Percentiles rank a stretch among this genome's conserved stretches.
Conservation (phyloP, 1,140 invertebrate genomes). For the Ruditapes philippinarum region DNA sequence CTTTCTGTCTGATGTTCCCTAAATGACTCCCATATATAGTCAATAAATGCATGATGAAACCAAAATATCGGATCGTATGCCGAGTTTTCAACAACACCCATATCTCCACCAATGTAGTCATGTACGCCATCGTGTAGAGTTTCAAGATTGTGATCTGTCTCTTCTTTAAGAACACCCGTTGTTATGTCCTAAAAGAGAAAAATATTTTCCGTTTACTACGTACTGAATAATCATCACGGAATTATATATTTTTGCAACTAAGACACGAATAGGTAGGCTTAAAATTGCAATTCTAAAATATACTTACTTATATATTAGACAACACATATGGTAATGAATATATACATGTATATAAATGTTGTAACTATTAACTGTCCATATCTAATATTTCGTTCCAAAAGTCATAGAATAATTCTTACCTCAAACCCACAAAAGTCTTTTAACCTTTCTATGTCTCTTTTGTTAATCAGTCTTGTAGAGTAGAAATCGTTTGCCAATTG, state of each 20-base stretch:
- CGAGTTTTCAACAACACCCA: slow-evolving; percentile 21
- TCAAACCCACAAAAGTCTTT: neutral
- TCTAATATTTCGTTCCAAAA: neutral
- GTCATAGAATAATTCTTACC: neutral
- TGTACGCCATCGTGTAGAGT: neutral
- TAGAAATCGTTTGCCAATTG: neutral
- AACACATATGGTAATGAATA: no score
- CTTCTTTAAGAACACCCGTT: neutral
- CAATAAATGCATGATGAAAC: slow-evolving; percentile 64
- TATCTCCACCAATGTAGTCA: slow-evolving; percentile 48
- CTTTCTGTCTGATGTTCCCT: slow-evolving; percentile 44
- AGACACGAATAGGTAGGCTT: no score
- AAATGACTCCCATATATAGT: slow-evolving; percentile 70
- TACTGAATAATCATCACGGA: no score
- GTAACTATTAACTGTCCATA: no score
- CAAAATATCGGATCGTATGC: slow-evolving; percentile 67
- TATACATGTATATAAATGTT: no score
- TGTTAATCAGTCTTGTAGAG: neutral
- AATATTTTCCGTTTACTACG: no score
- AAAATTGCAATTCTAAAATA: no score
- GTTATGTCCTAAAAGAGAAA: slow-evolving; percentile 30
- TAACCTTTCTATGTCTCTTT: neutral
- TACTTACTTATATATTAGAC: no score
- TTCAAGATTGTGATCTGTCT: neutral
- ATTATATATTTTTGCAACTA: no score